Evolutionary conservation across 2,797 vertebrate species (phyloP), one percentile per base, ranked within the genome.

Genomic region (Pseudochaenichthys georgianus): DNA sequence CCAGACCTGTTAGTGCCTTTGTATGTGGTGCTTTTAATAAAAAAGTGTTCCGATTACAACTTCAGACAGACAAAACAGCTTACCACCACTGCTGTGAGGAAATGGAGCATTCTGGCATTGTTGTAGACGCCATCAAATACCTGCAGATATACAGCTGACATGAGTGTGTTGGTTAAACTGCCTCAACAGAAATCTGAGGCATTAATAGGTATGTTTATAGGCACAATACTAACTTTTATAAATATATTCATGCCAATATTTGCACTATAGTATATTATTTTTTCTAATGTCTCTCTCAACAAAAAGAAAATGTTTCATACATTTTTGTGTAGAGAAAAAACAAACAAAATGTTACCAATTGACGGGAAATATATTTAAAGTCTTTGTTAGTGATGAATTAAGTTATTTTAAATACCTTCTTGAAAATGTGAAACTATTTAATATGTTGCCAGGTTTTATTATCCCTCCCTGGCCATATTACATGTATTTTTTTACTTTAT

Each of bases 81-180:
- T 81, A 97, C 96, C 95, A 97, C 96, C n/a, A 96, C 96, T 0
- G 96, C 96, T 10, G 96, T 97, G 66, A 97, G 95, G 85, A 96
- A 96, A 80, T 97, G 96, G 51, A 97, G 93, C 96, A 97, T 97
- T 47, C 96, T 90, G 46, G 96, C 95, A 57, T 97, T 97, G 85
- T 96, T 96, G 89, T 97, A 97, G 47, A 97, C 95, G 63, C 96
- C 96, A 80, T 97, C 96, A 84, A 96, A 97, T 5, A 95, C 93
- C 96, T 97, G 79, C 21, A 73, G 71, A 54, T 3, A 75, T 38
- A 38, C 57, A 45, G 61, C 48, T 2, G 9, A 31, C 0, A 53
- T 2, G 31, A 42, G 51, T 1, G 16, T 16, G 53, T 54, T 54
- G 13, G 48, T 51, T 51, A 19, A 5, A 13, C 11, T 21, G 10